Evolutionary conservation across 2,888 invertebrate species (phyloP).

Genomic region (Epiperipatus broadwayi): DNA sequence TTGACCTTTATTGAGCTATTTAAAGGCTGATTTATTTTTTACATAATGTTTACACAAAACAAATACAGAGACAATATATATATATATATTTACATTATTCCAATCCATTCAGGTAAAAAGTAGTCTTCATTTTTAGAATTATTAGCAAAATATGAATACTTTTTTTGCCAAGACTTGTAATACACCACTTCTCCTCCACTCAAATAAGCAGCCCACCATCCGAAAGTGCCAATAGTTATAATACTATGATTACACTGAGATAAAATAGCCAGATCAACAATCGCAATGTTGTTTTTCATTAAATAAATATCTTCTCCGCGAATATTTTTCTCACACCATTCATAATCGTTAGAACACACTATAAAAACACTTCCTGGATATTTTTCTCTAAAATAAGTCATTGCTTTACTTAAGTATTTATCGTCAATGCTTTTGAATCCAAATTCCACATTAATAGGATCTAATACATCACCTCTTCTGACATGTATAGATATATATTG

Average conservation of each 20-base stretch:
- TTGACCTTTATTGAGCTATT: too few relatives aligned
- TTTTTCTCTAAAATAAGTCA: conserved; percentile 31
- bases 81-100: too few relatives aligned
- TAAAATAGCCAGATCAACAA: conserved; percentile 33
- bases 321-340: conserved; percentile 31
- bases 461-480: conserved; percentile 37
- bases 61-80: too few relatives aligned
- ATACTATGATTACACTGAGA: conserved; percentile 36
- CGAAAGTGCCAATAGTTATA: conserved; percentile 23
- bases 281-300: conserved; percentile 24
- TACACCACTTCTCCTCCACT: conserved; percentile 20
- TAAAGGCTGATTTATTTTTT: too few relatives aligned
- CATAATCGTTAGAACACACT: conserved; percentile 34
- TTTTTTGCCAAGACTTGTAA: too few relatives aligned
- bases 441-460: conserved; percentile 36
- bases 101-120: too few relatives aligned
- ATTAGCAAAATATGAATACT: too few relatives aligned
- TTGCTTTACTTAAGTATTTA: conserved; percentile 30
- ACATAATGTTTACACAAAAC: too few relatives aligned
- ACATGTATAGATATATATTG: too few relatives aligned
- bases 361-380: conserved; percentile 30
- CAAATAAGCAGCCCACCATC: conserved; percentile 25
- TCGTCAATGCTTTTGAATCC: conserved; percentile 31
- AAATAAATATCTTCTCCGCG: too few relatives aligned
- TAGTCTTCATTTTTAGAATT: too few relatives aligned